Percentiles rank a stretch among this genome's conserved stretches.
Evolutionary conservation across 2,113 vertebrate genomes (phyloP).

Genomic region (Ochotona princeps): DNA sequence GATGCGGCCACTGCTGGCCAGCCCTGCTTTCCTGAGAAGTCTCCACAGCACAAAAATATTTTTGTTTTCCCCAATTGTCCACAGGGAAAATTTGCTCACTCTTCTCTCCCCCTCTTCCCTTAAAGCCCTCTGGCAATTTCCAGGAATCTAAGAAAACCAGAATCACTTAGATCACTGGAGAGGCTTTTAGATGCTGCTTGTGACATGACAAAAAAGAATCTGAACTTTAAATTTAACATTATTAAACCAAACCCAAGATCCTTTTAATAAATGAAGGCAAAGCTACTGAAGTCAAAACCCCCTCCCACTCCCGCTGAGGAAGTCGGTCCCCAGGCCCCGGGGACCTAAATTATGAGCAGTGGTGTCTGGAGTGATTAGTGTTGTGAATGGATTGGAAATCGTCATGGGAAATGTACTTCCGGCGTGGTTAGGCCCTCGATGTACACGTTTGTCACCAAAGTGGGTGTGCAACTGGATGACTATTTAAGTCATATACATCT

Average conservation of each 20-base stretch:
- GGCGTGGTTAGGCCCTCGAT: not conserved
- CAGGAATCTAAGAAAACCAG: conserved; percentile 79
- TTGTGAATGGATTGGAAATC: not conserved
- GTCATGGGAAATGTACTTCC: not conserved
- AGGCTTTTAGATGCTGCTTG: conserved; percentile 61
- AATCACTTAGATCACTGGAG: conserved; percentile 74
- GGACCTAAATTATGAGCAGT: conserved; percentile 26
- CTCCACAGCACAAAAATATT: conserved; percentile 85
- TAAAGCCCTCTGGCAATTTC: conserved; percentile 80
- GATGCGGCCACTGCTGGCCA: conserved; percentile 79
- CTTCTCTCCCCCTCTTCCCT: conserved; percentile 67
- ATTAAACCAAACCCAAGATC: conserved; percentile 11
- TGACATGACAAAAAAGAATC: conserved; percentile 52
- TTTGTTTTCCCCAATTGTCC: conserved; percentile 85
- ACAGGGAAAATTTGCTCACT: conserved; percentile 86
- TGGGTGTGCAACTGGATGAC: not conserved
- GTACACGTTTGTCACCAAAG: not conserved
- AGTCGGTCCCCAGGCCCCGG: not conserved
- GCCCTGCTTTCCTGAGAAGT: conserved; percentile 79
- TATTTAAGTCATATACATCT: not conserved
- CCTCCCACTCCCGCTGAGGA: not conserved
- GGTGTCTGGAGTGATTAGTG: not conserved
- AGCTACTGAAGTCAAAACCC: conserved; percentile 44
- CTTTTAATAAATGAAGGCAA: conserved; percentile 50
- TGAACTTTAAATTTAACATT: conserved; percentile 61